Base-by-base conservation (phyloP, 2,888 invertebrate genomes). In the Electrophaes corylata region DNA sequence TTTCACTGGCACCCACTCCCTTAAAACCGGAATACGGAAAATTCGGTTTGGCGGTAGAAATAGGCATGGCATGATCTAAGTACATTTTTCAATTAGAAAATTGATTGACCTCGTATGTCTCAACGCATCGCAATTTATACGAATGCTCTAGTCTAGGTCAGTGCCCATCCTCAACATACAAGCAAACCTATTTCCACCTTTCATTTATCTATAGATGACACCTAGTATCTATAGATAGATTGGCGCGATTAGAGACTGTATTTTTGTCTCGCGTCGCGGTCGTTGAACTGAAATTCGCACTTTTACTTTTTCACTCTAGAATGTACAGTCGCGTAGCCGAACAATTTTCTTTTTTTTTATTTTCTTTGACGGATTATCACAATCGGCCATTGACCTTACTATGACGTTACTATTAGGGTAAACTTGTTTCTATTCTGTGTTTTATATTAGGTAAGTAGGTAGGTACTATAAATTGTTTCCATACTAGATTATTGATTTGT, bases 281-380 rank as follows among this genome's bases (percentile, higher is more conserved):
- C 67, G 52, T 58, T 63, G 66, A 66, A 64, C 66, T 64, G 58
- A 52, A 66, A 49, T 60, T 65, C 56, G 60, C 51, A 66, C 63
- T 66, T 66, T 68, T 68, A 65, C 64, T 65, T 45, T 63, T 63
- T 57, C 41, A 60, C 37, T 46, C 41, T 47, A 52, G 64, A 65
- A 62, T 64, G 60, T 59, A 40, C 53, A 41, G 49, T 57, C 26
- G 54, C 4, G 39, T 16, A 18, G 48, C 52, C 46, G 56, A 57
- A 57, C 44, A 23, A 31, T 60, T 57, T 60, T 54, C 47, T 46
- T 37, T 47, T 40, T 31, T 50, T 59, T 37, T 48, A 48, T 52
- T 37, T 23, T 20, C 49, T 48, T 48, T 49, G 40, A 53, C 40
- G 6, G 44, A 48, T 57, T 47, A 43, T 29, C 47, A 26, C 18